Evolutionary conservation across 2,888 invertebrate genomes (phyloP).

Genomic region (Phortica magna): DNA sequence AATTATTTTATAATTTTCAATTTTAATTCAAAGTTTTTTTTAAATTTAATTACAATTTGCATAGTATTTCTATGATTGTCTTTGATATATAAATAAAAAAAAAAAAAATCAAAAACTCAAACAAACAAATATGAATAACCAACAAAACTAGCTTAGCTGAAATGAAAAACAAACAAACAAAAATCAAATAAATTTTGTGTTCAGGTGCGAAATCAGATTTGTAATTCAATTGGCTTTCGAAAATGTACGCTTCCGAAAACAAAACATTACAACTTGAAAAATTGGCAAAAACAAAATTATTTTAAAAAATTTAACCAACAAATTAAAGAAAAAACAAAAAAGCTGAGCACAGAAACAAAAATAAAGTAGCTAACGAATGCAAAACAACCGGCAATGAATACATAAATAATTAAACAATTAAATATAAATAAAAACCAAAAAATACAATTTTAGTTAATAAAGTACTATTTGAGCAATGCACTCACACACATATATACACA

Average conservation of each 20-base stretch:
- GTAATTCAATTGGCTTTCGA: constrained; percentile 14
- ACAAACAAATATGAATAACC: constrained; percentile 10
- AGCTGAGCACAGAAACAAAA: constrained; percentile 20
- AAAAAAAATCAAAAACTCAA: background rate
- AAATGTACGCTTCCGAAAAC: background rate
- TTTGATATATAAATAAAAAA: constrained; percentile 42
- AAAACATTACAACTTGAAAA: background rate
- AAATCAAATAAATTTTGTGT: constrained; percentile 27
- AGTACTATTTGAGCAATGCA: background rate
- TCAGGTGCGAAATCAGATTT: background rate
- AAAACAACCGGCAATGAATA: background rate
- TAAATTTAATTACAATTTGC: constrained; percentile 73
- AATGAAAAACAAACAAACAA: constrained; percentile 18
- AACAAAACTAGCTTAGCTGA: constrained; percentile 46
- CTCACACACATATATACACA: background rate
- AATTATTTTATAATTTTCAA: constrained; percentile 45
- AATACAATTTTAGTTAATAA: background rate
- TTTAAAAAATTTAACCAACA: background rate
- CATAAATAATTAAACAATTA: background rate
- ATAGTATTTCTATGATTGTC: constrained; percentile 70
- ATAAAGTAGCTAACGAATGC: constrained; percentile 15
- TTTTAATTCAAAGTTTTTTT: constrained; percentile 53
- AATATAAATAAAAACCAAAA: background rate
- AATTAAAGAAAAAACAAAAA: background rate
- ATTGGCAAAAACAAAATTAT: constrained; percentile 1